These are phyloP conservation scores for Varecia variegata DNA, from an alignment of 2,797 vertebrate genomes.

Conservation along the genomic window DNA sequence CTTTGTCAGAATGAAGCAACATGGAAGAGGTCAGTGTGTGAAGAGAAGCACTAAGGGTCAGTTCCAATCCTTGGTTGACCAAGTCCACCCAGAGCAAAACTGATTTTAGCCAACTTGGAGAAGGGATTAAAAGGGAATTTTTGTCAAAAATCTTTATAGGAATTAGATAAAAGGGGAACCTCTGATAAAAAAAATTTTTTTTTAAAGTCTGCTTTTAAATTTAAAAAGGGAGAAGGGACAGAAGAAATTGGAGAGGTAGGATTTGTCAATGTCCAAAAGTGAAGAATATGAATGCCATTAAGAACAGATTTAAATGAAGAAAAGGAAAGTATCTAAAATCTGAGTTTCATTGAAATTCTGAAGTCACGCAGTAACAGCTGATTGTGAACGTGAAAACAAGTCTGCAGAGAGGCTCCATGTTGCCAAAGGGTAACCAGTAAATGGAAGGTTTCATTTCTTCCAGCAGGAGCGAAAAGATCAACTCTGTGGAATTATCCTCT, in stretches of 20 bases:
- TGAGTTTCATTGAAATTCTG: constrained; percentile 3
- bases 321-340: neutral
- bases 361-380: neutral
- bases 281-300: neutral
- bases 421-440: neutral
- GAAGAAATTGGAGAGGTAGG: neutral
- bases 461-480: neutral
- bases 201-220: neutral
- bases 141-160: neutral
- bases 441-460: neutral
- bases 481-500: neutral
- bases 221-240: neutral
- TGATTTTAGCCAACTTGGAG: neutral
- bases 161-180: neutral
- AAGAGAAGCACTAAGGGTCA: no score
- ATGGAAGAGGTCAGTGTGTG: rapidly evolving
- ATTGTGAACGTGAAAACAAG: neutral
- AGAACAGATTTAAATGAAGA: neutral
- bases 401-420: neutral
- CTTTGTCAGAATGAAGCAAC: neutral
- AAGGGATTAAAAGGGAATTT: neutral
- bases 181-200: no score
- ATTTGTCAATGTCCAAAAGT: neutral
- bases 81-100: neutral
- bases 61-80: neutral